These are phyloP conservation scores for Drosophila helvetica DNA, from an alignment of 2,888 invertebrate genomes.

Conservation along the genomic window DNA sequence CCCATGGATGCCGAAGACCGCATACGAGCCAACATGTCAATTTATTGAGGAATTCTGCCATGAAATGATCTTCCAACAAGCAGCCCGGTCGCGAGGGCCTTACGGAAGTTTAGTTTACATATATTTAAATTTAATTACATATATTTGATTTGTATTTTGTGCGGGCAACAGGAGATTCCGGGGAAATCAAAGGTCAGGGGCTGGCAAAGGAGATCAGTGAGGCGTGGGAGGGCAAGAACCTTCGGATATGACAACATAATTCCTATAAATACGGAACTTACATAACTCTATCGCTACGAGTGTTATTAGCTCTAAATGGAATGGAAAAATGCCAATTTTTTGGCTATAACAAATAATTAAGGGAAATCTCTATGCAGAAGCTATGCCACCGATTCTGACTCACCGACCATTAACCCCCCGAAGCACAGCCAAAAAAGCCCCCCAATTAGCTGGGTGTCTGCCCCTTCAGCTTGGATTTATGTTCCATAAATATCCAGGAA, in stretches of 20 bases:
- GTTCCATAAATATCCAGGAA: conserved; percentile 42
- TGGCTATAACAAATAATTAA: too few relatives aligned
- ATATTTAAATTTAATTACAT: conserved; percentile 26
- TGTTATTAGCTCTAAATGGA: too few relatives aligned
- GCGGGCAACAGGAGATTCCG: too few relatives aligned
- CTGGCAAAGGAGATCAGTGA: conserved; percentile 1
- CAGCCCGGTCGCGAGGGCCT: conserved; percentile 14
- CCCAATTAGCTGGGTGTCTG: conserved; percentile 39
- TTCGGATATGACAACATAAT: too few relatives aligned
- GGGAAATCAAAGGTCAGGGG: conserved; percentile 17
- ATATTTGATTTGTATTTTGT: too few relatives aligned
- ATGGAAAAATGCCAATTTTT: too few relatives aligned
- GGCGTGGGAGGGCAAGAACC: neutral
- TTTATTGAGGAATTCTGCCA: conserved; percentile 67
- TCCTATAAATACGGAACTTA: too few relatives aligned
- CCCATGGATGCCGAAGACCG: conserved; percentile 36
- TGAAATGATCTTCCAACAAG: conserved; percentile 51
- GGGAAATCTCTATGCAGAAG: too few relatives aligned
- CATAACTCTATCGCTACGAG: too few relatives aligned
- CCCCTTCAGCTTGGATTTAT: conserved; percentile 45
- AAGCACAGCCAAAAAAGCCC: conserved; percentile 3
- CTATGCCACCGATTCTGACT: conserved; percentile 10
- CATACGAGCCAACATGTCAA: conserved; percentile 49
- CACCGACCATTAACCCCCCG: conserved; percentile 6
- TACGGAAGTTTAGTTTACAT: conserved; percentile 31